A percentile compares a stretch with the other conserved stretches of the same genome.
Conservation (phyloP, 2,888 invertebrate species). For the Cheilosia urbana region DNA sequence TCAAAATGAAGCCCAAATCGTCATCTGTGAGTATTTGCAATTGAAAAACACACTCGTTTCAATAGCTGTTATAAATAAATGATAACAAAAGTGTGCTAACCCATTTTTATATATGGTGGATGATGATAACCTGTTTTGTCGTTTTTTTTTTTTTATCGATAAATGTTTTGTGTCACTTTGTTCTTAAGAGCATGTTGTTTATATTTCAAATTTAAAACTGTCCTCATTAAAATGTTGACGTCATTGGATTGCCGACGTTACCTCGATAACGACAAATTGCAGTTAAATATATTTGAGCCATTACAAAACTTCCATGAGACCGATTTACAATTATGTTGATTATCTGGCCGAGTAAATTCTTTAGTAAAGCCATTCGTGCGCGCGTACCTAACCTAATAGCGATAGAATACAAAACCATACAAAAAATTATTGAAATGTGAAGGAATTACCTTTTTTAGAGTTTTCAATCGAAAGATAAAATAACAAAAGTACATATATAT, state of each 20-base stretch:
- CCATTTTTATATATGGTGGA: constrained; percentile 5
- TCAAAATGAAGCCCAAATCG: constrained; percentile 73
- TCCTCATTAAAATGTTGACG: background rate
- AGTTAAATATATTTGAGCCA: background rate
- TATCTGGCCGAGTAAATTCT: background rate
- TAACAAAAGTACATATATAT: background rate
- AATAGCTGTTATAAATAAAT: constrained; percentile 35
- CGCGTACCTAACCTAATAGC: constrained; percentile 14
- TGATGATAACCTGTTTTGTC: constrained; percentile 19
- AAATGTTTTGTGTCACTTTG: background rate
- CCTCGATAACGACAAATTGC: background rate
- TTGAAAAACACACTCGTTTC: background rate
- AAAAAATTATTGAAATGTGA: constrained; percentile 21
- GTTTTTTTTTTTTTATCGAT: constrained; percentile 14
- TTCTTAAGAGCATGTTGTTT: background rate
- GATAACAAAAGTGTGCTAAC: constrained; percentile 11
- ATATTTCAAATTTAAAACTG: background rate
- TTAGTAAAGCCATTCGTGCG: constrained; percentile 9
- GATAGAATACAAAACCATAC: constrained; percentile 20
- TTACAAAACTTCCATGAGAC: constrained; percentile 16
- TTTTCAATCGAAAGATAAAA: constrained; percentile 40
- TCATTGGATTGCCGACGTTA: constrained; percentile 33
- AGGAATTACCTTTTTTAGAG: constrained; percentile 31
- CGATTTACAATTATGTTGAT: constrained; percentile 23
- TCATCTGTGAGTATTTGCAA: constrained; percentile 59